phyloP scores from a whole-genome alignment of 2,888 invertebrate genomes.

The Argynnis bischoffii region DNA sequence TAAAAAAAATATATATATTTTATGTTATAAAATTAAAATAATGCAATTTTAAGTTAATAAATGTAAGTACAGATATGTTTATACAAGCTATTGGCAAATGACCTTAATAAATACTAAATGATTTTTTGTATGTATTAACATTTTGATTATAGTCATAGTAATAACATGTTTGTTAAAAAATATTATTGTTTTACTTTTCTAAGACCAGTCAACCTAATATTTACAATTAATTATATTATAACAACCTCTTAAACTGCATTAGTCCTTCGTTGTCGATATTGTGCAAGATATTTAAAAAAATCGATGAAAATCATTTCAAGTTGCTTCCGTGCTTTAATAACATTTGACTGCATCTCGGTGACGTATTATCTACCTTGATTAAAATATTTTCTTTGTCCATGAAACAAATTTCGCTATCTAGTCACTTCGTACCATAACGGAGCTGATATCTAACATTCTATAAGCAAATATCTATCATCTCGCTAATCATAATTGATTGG shows the following conservation, averaged over 20 bases:
- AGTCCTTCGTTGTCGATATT: not conserved
- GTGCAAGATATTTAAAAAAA: conserved; percentile 3
- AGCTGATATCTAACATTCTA: conserved; percentile 10
- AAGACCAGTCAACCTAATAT: too few species aligned
- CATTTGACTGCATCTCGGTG: conserved; percentile 5
- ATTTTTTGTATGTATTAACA: too few species aligned
- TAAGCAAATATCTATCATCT: conserved; percentile 11
- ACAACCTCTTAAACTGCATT: not conserved
- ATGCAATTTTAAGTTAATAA: too few species aligned
- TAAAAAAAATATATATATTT: too few species aligned
- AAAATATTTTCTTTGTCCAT: conserved; percentile 41
- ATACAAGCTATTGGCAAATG: too few species aligned
- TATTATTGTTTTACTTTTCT: too few species aligned
- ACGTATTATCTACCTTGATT: conserved; percentile 16
- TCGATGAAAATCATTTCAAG: conserved; percentile 2
- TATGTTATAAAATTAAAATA: too few species aligned
- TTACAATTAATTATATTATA: not conserved
- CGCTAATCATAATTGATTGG: conserved; percentile 27
- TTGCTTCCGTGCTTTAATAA: conserved; percentile 5
- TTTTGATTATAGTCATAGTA: too few species aligned
- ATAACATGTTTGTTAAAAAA: too few species aligned
- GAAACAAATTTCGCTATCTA: conserved; percentile 32
- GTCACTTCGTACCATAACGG: conserved; percentile 24
- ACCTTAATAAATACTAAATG: too few species aligned
- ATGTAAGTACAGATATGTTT: too few species aligned